Evolutionary conservation across 1,140 invertebrate genomes (phyloP), one percentile per base, ranked within the genome.

Genomic region (Augochlora pura): DNA sequence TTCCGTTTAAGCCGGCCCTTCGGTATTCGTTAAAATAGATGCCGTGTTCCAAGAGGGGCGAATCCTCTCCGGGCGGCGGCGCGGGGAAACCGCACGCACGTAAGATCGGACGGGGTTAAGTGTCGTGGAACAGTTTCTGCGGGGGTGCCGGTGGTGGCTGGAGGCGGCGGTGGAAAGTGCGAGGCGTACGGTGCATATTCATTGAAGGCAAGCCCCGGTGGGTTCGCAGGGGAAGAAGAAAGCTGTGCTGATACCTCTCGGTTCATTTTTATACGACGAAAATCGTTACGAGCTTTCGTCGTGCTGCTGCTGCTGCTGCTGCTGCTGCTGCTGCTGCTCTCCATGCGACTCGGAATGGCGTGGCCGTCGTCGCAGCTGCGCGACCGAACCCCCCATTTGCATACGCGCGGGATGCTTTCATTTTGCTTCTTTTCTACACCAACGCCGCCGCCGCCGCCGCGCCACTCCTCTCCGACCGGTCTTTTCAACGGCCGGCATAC

Each of bases 231-330:
- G 52, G 60, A n/a, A 18, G 46, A 21, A 39, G 74, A 39, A 39
- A 23, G 42, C 10, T 16, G n/a, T 25, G 27, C 32, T 70, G 74
- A 77, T 77, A 49, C 57, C 74, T 39, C 71, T 59, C 77, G 57
- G 23, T 68, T 67, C 57, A 52, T 74, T 75, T 84, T 84, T 84
- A 75, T 68, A 66, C 23, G 46, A 71, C 73, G 77, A 80, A 80
- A 84, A 84, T 84, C 73, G 67, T 84, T 84, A 82, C 64, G 32
- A 60, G 71, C 74, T 74, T 78, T 66, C 70, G 49, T 66, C 75
- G 65, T 39, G 38, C 32, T 63, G 49, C 46, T 32, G 32, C 32
- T 4, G 32, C 32, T 4, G 32, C 4, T 32, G 32, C 32, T 39
- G 38, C 32, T 63, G 49, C 46, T 32, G 32, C 32, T 4, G 32